Evolutionary conservation across 1,140 invertebrate species (phyloP).

Genomic region (Leptinotarsa defecta): DNA sequence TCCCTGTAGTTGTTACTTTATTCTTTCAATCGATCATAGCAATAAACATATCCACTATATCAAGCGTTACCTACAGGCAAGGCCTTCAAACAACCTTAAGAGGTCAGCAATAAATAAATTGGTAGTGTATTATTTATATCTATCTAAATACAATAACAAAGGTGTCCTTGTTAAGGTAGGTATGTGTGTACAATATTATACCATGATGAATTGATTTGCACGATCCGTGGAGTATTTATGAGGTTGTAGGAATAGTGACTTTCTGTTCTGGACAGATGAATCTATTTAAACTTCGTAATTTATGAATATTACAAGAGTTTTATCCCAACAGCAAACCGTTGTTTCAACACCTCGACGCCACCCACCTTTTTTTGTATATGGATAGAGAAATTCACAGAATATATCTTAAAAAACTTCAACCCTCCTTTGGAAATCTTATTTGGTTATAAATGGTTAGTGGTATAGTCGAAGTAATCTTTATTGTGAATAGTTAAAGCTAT

Average conservation of each 20-base stretch:
- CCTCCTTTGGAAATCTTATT: too few species aligned
- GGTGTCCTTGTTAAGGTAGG: slow-evolving; percentile 1
- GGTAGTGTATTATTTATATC: background rate
- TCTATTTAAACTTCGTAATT: too few species aligned
- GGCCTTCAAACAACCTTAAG: background rate
- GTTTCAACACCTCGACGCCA: too few species aligned
- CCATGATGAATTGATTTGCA: slow-evolving; percentile 8
- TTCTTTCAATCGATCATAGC: background rate
- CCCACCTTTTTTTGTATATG: too few species aligned
- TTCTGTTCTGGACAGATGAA: background rate
- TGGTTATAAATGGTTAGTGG: too few species aligned
- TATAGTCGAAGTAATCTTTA: too few species aligned
- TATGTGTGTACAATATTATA: slow-evolving; percentile 6
- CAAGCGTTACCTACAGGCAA: background rate
- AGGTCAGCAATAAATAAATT: slow-evolving; percentile 3
- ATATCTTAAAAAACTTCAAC: too few species aligned
- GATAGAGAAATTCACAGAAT: too few species aligned
- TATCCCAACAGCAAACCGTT: too few species aligned
- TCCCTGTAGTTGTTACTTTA: background rate
- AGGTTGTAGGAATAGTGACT: background rate
- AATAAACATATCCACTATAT: slow-evolving; percentile 1
- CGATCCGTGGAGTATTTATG: background rate
- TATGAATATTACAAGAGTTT: too few species aligned
- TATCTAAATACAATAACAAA: slow-evolving; percentile 2
- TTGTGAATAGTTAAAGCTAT: too few species aligned